Evolutionary conservation across 2,888 invertebrate genomes (phyloP).

Genomic region (Thalpophila matura): DNA sequence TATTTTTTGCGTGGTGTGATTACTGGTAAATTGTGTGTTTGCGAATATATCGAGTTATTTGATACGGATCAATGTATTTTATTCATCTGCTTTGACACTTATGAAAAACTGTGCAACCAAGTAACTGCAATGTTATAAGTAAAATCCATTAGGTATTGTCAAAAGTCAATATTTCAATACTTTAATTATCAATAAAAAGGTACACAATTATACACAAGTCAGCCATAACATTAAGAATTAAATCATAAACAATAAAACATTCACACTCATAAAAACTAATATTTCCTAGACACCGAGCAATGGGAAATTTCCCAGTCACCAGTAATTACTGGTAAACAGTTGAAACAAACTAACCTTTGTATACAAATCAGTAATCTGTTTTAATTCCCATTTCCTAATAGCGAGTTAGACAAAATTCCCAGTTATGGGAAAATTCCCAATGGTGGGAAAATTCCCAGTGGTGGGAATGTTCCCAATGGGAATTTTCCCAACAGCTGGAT

Average conservation of each 20-base stretch:
- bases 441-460: slow-evolving; percentile 16
- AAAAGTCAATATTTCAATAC: slow-evolving; percentile 53
- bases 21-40: slow-evolving; percentile 9
- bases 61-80: slow-evolving; percentile 1
- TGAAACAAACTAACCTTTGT: slow-evolving; percentile 8
- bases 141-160: slow-evolving; percentile 13
- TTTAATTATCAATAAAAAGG: slow-evolving; percentile 50
- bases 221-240: slow-evolving; percentile 82
- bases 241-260: slow-evolving; percentile 64
- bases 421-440: slow-evolving; percentile 24
- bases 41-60: slow-evolving; percentile 31
- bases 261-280: slow-evolving; percentile 65
- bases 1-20: slow-evolving; percentile 5
- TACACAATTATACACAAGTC: slow-evolving; percentile 68
- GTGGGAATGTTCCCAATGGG: no score
- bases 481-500: slow-evolving; percentile 20
- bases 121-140: not conserved
- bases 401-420: slow-evolving; percentile 3
- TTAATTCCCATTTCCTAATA: slow-evolving; percentile 13
- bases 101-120: not conserved
- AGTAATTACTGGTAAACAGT: slow-evolving; percentile 23
- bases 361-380: slow-evolving; percentile 18
- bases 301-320: slow-evolving; percentile 51
- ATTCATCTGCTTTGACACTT: no score
- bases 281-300: slow-evolving; percentile 38